A percentile compares a stretch with the other conserved stretches of the same genome.
Evolutionary conservation across 2,797 vertebrate genomes (phyloP).

Genomic region (Heliangelus exortis): DNA sequence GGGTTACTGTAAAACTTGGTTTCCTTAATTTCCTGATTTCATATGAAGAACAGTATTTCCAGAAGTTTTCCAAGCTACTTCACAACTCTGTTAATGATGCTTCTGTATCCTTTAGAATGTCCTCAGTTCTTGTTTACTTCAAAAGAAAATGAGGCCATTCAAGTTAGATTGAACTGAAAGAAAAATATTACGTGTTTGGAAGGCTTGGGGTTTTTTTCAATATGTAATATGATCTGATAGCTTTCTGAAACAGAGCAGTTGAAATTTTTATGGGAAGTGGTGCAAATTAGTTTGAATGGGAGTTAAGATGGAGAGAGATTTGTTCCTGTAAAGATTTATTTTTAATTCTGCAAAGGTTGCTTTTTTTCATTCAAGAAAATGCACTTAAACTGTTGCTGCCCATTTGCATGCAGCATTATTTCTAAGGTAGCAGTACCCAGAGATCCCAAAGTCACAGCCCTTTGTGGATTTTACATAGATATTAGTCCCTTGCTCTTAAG

Average conservation of each 20-base stretch:
- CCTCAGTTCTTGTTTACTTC: neutral
- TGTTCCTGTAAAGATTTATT: neutral
- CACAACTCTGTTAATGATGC: neutral
- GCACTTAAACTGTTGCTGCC: neutral
- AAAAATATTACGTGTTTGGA: neutral
- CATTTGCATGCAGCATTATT: neutral
- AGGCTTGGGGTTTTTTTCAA: neutral
- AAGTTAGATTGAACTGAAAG: neutral
- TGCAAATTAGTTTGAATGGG: neutral
- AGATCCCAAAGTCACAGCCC: neutral
- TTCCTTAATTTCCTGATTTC: conserved; percentile 5
- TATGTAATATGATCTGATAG: neutral
- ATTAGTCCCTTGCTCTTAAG: neutral
- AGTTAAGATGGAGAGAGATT: neutral
- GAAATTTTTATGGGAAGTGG: neutral
- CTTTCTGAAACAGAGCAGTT: neutral
- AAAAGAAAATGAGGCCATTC: neutral
- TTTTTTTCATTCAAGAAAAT: neutral
- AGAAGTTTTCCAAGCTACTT: neutral
- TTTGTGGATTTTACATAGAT: neutral
- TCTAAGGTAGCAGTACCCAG: neutral
- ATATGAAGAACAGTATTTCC: neutral
- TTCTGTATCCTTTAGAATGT: neutral
- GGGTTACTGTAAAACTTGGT: neutral
- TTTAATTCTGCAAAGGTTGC: neutral